Evolutionary conservation across 2,888 invertebrate genomes (phyloP), one percentile per base, ranked within the genome.

Genomic region (Malthinus flaveolus): DNA sequence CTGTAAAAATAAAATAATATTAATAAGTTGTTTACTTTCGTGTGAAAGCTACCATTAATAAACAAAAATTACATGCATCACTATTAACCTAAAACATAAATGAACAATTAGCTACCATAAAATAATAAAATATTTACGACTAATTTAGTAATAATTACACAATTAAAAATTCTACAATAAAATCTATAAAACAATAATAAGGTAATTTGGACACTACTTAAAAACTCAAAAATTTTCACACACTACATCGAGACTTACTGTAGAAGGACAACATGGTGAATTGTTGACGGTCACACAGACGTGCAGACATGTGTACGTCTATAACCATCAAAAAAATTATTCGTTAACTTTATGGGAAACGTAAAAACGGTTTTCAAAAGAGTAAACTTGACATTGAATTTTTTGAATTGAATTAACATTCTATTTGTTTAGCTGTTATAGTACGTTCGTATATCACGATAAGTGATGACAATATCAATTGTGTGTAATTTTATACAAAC

Each of bases 231-330:
- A 49, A 52, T 11, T 51, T 11, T 15, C 45, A 52, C 52, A 61
- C 49, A 61, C 55, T 51, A 56, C 58, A 53, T 39, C 39, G 52
- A 53, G 70, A 87, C 87, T 88, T 87, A 88, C 88, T 72, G 85
- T 82, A 72, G 89, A 88, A 66, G 90, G 89, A 84, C 92, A 92
- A 86, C 92, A 92, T 68, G 88, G 88, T 72, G 86, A 85, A 80
- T 89, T 90, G 87, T 90, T 91, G 84, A 90, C 87, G 75, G 86
- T 80, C 76, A 91, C 90, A 82, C 93, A 93, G 79, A 93, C 93
- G 82, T 93, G 93, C 68, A 93, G 87, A 78, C 92, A 90, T 74
- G 93, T 93, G 84, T 93, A 93, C 67, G 90, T 91, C 93, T 93
- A 91, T 80, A 83, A 84, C 46, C 49, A 62, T 32, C 33, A 32